Evolutionary conservation across 2,888 invertebrate species (phyloP).

Genomic region (Cantharis flavilabris): DNA sequence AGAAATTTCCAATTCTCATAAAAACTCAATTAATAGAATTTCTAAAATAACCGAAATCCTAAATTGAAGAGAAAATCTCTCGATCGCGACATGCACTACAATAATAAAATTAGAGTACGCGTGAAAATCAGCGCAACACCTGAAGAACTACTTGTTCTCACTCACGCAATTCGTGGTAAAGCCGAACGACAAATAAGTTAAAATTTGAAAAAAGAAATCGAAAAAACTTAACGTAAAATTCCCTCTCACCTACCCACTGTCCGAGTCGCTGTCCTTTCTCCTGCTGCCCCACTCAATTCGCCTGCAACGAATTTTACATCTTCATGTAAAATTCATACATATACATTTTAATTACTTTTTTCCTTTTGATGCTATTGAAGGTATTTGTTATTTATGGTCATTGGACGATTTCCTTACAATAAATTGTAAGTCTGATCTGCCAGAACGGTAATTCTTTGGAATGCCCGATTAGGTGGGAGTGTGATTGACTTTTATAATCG

Average conservation of each 20-base stretch:
- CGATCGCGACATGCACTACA: background rate
- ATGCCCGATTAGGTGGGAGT: background rate
- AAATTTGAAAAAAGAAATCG: constrained; percentile 37
- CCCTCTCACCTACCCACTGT: constrained; percentile 36
- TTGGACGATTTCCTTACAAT: background rate
- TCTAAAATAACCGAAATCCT: background rate
- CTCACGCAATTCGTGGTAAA: constrained; percentile 6
- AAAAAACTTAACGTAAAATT: constrained; percentile 38
- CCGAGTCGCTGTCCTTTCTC: constrained; percentile 36
- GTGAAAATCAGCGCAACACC: background rate
- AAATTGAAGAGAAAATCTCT: background rate
- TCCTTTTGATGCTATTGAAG: too few species aligned
- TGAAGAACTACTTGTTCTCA: background rate
- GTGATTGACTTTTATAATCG: background rate
- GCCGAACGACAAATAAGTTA: constrained; percentile 30
- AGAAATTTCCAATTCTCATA: background rate
- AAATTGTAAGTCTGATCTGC: background rate
- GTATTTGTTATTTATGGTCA: background rate
- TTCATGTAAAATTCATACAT: background rate
- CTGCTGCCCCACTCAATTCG: constrained; percentile 32
- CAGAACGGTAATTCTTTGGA: background rate
- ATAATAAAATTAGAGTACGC: background rate
- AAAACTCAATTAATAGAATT: background rate
- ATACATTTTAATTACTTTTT: background rate
- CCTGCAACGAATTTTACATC: constrained; percentile 19